Evolutionary conservation across 2,113 vertebrate genomes (phyloP).

Genomic region (Sterrhoptilus dennistouni): DNA sequence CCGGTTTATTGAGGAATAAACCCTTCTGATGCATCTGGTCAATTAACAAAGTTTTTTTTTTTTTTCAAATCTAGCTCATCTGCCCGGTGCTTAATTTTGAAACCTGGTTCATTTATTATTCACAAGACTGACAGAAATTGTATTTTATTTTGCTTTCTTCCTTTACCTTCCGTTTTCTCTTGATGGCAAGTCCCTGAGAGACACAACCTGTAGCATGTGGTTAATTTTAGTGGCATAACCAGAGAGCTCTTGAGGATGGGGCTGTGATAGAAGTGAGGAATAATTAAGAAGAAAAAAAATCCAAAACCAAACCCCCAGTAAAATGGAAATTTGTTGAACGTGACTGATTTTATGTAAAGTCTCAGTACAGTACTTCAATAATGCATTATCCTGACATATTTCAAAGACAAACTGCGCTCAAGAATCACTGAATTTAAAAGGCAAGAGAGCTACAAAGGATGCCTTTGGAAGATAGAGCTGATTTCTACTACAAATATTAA

Average conservation of each 20-base stretch:
- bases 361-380: conserved; percentile 37
- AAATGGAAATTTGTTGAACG: conserved; percentile 52
- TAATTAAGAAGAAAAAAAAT: conserved; percentile 15
- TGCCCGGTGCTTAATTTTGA: neutral
- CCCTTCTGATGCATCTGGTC: neutral
- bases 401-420: conserved; percentile 45
- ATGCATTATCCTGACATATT: conserved; percentile 53
- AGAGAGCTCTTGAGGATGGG: conserved; percentile 4
- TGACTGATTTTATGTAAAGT: conserved; percentile 39
- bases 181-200: neutral
- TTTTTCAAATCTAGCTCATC: neutral
- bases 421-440: conserved; percentile 53
- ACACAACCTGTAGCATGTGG: conserved; percentile 7
- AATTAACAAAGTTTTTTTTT: neutral
- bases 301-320: neutral
- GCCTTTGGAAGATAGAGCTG: conserved; percentile 24
- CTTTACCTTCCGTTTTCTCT: neutral
- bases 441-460: neutral
- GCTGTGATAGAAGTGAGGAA: conserved; percentile 23
- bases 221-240: conserved; percentile 5
- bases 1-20: fast-evolving
- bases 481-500: conserved; percentile 25
- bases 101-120: neutral
- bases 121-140: neutral
- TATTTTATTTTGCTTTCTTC: neutral